Conservation (phyloP, 2,113 vertebrate genomes). For the Osmerus eperlanus region DNA sequence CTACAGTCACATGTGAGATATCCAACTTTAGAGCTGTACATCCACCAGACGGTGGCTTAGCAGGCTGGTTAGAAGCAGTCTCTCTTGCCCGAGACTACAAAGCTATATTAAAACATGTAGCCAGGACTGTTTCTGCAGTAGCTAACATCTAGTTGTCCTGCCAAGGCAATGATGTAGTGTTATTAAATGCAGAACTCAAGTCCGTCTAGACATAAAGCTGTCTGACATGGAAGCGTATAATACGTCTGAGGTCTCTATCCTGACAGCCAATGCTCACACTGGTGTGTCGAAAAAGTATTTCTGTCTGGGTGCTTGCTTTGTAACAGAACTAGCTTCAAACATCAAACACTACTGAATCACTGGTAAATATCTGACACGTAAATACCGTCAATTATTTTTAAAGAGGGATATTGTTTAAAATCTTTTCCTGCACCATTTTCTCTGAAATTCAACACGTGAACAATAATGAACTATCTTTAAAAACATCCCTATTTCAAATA, state of each 20-base stretch:
- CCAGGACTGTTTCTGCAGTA: neutral
- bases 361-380: too few species aligned
- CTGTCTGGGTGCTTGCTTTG: too few species aligned
- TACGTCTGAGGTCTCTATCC: neutral
- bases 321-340: too few species aligned
- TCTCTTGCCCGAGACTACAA: neutral
- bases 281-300: too few species aligned
- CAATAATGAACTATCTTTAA: too few species aligned
- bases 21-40: neutral
- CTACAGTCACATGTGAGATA: neutral
- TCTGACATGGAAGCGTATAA: neutral
- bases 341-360: too few species aligned
- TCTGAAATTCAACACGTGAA: too few species aligned
- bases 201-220: neutral
- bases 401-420: neutral
- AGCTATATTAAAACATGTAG: neutral
- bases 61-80: neutral
- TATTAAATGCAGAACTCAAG: neutral
- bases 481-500: too few species aligned
- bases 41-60: neutral
- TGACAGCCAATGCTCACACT: too few species aligned
- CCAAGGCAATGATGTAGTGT: constrained; percentile 5
- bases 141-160: constrained; percentile 2
- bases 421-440: neutral
- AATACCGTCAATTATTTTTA: neutral